Evolutionary conservation across 2,113 vertebrate genomes (phyloP), one percentile per base, ranked within the genome.

Genomic region (Neodon shergylaensis): DNA sequence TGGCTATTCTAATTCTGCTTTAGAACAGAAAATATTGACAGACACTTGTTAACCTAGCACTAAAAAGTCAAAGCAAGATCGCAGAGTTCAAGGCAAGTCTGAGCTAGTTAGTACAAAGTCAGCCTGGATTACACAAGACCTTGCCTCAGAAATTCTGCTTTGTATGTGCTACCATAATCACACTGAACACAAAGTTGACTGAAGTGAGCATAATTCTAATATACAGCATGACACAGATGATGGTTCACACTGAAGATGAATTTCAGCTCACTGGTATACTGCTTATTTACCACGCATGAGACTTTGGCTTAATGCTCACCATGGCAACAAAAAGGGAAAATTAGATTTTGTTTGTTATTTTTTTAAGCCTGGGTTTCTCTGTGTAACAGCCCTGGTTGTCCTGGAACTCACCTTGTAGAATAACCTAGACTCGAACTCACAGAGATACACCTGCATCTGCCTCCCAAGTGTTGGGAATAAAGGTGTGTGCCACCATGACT

Each of bases 161-260:
- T 74, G 70, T 44, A 68, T 24, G 54, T 85, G 47, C 13, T 88
- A 76, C 13, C 76, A 44, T 83, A 94, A 94, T 84, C 70, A 90
- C 2, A 8, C 36, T 54, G 2, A 94, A 91, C 44, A 96, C 36
- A 94, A 88, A 90, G 84, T 92, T 94, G 49, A 70, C 0, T 90
- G 3, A 3, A 11, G 1, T 91, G 2, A 86, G 28, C 31, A 77
- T 70, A 94, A 95, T 70, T 89, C 33, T 90, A 90, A 78, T 24
- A 93, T 49, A 81, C 6, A 86, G 33, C 72, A 65, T 82, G 81
- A 87, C 52, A 31, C 70, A 89, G 9, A 91, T 54, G 9, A 93
- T 54, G 63, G 79, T 94, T 94, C 26, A 87, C 31, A 4, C 82
- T 44, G 82, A 7, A 84, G 54, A 65, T 58, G 22, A n/a, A 72